Evolutionary conservation across 2,797 vertebrate genomes (phyloP).

Genomic region (Sebastes hubbsi): DNA sequence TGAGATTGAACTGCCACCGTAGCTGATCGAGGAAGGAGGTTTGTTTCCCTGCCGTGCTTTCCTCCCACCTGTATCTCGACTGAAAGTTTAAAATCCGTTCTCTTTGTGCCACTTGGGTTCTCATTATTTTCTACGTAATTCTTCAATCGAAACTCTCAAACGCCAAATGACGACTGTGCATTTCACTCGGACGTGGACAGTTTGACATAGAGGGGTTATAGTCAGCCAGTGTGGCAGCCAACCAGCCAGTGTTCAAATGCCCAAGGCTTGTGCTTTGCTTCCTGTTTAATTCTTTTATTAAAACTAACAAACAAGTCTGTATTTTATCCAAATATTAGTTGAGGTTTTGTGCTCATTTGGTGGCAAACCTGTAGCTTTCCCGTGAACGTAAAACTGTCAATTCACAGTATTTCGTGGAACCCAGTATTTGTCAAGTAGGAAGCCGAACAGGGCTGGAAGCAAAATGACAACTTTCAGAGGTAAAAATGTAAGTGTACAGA

Average conservation of each 20-base stretch:
- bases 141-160: constrained; percentile 10
- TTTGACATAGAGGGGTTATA: not conserved
- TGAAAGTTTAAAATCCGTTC: constrained; percentile 15
- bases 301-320: not conserved
- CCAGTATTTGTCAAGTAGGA: not conserved
- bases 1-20: constrained; percentile 31
- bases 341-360: not conserved
- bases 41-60: constrained; percentile 54
- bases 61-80: constrained; percentile 49
- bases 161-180: not conserved
- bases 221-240: constrained; percentile 4
- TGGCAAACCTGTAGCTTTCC: not conserved
- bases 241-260: not conserved
- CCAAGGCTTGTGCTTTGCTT: not conserved
- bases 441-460: too few relatives aligned
- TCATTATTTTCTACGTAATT: constrained; percentile 30
- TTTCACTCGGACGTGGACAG: constrained; percentile 1
- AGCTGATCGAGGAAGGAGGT: constrained; percentile 31
- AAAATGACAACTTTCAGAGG: not conserved
- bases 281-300: not conserved
- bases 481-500: not conserved
- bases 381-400: constrained; percentile 11
- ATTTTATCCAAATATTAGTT: not conserved
- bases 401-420: not conserved
- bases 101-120: constrained; percentile 45